phyloP scores from a whole-genome alignment of 2,888 invertebrate genomes.

The Hedya salicella region DNA sequence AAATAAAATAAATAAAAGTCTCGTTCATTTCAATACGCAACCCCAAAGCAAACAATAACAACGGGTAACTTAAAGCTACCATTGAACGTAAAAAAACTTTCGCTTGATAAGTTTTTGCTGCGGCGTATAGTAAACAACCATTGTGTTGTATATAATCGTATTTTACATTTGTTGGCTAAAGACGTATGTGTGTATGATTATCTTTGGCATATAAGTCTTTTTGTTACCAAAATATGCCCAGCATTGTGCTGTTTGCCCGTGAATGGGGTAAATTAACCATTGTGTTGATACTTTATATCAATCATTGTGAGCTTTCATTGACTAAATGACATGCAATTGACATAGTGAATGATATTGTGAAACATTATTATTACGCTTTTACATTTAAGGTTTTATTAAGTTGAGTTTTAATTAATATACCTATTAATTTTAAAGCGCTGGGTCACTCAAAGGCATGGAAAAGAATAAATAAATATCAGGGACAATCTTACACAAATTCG shows the following conservation, averaged over 20 bases:
- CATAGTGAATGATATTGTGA: neutral
- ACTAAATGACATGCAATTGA: conserved; percentile 8
- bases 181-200: neutral
- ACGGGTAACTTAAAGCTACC: conserved; percentile 32
- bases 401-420: too few species aligned
- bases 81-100: conserved; percentile 39
- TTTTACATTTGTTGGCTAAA: neutral
- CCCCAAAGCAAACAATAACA: conserved; percentile 34
- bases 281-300: conserved; percentile 6
- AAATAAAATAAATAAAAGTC: too few species aligned
- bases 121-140: conserved; percentile 17
- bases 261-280: conserved; percentile 19
- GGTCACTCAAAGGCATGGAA: too few species aligned
- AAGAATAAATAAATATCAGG: too few species aligned
- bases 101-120: conserved; percentile 38
- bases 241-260: conserved; percentile 11
- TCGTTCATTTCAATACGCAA: neutral
- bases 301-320: neutral
- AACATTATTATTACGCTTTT: too few species aligned
- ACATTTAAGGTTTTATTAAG: too few species aligned
- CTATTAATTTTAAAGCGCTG: too few species aligned
- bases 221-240: neutral
- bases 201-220: neutral
- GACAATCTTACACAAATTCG: too few species aligned
- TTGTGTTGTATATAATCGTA: conserved; percentile 2